Evolutionary conservation across 2,888 invertebrate genomes (phyloP), one percentile per base, ranked within the genome.

Genomic region (Brachyptera putata): DNA sequence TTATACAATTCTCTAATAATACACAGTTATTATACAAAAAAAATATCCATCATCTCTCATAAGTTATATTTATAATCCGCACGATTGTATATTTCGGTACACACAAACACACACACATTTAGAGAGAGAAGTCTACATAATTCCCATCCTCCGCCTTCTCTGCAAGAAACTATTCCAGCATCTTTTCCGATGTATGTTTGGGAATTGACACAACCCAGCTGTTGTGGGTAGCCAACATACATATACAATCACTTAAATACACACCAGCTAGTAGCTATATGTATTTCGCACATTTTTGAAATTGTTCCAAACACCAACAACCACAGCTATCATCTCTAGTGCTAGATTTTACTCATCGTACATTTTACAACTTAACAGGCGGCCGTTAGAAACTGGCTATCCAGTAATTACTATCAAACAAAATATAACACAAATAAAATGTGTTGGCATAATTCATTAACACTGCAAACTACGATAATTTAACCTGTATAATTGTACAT

Each of bases 161-260:
- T n/a, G n/a, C n/a, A n/a, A n/a, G n/a, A n/a, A n/a, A 9, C 41
- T 16, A 41, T 41, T 7, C 41, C 41, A 46, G 24, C 46, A 46
- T 46, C 46, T 46, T 46, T 24, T 46, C 24, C 37, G 24, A 7
- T 11, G 46, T 46, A 11, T 30, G 30, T 30, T 11, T 30, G 30
- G 7, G 5, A 30, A 30, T 46, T 46, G 46, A 50, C 50, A 50
- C 9, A 14, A 14, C 14, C 50, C 50, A 50, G 50, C 50, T 50
- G 50, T 50, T 50, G 50, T 50, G 50, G 30, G 16, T 13, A 50
- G n/a, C 37, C 18, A 16, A 26, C 21, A 36, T n/a, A 36, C 18
- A 26, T 25, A 55, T 30, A 53, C 59, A 41, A 60, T 56, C 59
- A 59, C 43, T 59, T 59, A 60, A 56, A 60, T 36, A 60, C 59